A percentile compares a stretch with the other conserved stretches of the same genome.
These are phyloP conservation scores for Xylocopa sonorina DNA, from an alignment of 1,140 invertebrate species.

Conservation along the genomic window DNA sequence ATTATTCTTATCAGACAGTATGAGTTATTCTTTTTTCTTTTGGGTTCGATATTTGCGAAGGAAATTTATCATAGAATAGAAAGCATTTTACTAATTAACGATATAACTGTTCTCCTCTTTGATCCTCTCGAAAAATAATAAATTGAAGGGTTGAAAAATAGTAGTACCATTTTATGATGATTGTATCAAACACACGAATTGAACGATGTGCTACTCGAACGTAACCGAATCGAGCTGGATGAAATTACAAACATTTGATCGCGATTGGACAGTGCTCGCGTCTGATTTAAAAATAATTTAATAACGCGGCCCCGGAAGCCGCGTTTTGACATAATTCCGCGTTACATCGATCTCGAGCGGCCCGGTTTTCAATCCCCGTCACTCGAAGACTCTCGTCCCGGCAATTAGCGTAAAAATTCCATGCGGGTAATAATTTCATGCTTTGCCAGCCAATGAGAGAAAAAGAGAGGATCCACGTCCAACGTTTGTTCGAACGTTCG, in stretches of 20 bases:
- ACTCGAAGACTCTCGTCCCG: slow-evolving; percentile 9
- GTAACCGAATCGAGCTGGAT: background rate
- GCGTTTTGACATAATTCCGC: slow-evolving; percentile 46
- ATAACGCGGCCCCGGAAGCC: slow-evolving; percentile 17
- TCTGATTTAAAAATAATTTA: slow-evolving; percentile 23
- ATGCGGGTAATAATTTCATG: slow-evolving; percentile 31
- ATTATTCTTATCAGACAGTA: no score
- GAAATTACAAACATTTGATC: slow-evolving; percentile 33
- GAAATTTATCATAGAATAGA: no score
- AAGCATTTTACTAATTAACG: no score
- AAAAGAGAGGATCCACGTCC: no score
- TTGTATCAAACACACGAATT: background rate
- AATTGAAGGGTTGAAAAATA: no score
- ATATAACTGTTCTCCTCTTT: no score
- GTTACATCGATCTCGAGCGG: slow-evolving; percentile 31
- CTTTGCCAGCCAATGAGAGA: no score
- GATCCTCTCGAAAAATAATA: no score
- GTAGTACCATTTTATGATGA: no score
- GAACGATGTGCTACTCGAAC: background rate
- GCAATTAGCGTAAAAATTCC: slow-evolving; percentile 46
- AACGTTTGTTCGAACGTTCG: slow-evolving; percentile 14
- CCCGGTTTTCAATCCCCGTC: slow-evolving; percentile 23
- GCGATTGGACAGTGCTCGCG: background rate
- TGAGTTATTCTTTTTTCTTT: no score
- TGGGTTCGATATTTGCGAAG: no score